Evolutionary conservation across 1,140 invertebrate species (phyloP).

Genomic region (Steinernema feltiae): DNA sequence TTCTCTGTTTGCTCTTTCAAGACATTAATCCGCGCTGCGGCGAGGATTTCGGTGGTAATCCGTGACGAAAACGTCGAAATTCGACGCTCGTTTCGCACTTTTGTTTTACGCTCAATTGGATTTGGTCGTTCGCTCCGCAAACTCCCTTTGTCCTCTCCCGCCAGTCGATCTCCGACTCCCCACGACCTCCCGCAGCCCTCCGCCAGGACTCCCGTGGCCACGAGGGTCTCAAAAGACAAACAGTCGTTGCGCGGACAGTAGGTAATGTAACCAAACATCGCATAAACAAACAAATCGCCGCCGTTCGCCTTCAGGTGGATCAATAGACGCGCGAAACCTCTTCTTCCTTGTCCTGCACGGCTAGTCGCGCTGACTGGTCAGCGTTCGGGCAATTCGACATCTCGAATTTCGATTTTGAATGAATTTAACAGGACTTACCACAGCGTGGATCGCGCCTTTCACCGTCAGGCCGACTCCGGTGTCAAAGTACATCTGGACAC

Average conservation of each 20-base stretch:
- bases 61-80: neutral
- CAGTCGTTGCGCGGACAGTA: conserved; percentile 10
- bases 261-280: conserved; percentile 8
- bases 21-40: too few species aligned
- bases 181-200: neutral
- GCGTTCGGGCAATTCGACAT: too few species aligned
- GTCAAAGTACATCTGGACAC: conserved; percentile 57
- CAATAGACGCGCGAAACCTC: neutral
- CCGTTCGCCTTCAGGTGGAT: conserved; percentile 12
- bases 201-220: neutral
- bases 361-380: too few species aligned
- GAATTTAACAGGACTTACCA: conserved; percentile 40
- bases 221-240: conserved; percentile 1
- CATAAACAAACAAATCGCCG: neutral
- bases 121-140: neutral
- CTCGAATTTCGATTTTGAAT: neutral
- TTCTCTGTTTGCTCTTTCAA: too few species aligned
- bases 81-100: conserved; percentile 1
- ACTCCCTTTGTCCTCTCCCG: conserved; percentile 2
- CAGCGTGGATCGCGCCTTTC: conserved; percentile 46
- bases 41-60: neutral
- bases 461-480: conserved; percentile 55
- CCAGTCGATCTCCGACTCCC: neutral
- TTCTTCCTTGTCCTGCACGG: conserved; percentile 12
- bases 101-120: conserved; percentile 5